Percentiles rank a stretch among this genome's conserved stretches.
phyloP scores from a whole-genome alignment of 2,797 vertebrate genomes.

The Rhinella marina region DNA sequence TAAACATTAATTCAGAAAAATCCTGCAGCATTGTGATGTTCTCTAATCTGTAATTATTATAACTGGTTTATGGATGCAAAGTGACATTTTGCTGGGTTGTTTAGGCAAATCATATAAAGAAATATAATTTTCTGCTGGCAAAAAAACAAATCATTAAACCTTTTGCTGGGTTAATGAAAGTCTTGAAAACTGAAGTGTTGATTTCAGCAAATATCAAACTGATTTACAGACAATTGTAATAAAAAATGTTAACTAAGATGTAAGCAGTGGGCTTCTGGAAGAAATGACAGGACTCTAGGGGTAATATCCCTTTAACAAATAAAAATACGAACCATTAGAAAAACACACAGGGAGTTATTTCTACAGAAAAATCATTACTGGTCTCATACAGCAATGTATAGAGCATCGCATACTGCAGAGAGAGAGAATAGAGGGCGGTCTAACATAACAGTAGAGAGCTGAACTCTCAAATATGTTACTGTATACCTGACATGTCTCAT shows the following conservation, averaged over 20 bases:
- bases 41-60: conserved; percentile 56
- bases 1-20: conserved; percentile 60
- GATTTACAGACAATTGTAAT: conserved; percentile 62
- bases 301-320: conserved; percentile 42
- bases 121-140: conserved; percentile 63
- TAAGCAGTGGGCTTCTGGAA: conserved; percentile 54
- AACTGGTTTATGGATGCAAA: conserved; percentile 61
- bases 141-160: conserved; percentile 59
- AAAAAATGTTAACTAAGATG: conserved; percentile 67
- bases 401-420: not conserved
- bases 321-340: conserved; percentile 21
- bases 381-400: not conserved
- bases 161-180: conserved; percentile 65
- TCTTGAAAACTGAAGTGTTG: conserved; percentile 52
- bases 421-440: not conserved
- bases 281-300: conserved; percentile 37
- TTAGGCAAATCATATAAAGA: conserved; percentile 64
- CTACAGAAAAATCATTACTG: conserved; percentile 11
- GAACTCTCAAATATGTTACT: not conserved
- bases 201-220: conserved; percentile 67
- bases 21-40: conserved; percentile 41
- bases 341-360: not conserved
- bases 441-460: not conserved
- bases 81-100: conserved; percentile 63
- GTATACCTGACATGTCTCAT: not conserved